These are phyloP conservation scores for Sepiola atlantica DNA, from an alignment of 2,888 invertebrate genomes.

Conservation along the genomic window DNA sequence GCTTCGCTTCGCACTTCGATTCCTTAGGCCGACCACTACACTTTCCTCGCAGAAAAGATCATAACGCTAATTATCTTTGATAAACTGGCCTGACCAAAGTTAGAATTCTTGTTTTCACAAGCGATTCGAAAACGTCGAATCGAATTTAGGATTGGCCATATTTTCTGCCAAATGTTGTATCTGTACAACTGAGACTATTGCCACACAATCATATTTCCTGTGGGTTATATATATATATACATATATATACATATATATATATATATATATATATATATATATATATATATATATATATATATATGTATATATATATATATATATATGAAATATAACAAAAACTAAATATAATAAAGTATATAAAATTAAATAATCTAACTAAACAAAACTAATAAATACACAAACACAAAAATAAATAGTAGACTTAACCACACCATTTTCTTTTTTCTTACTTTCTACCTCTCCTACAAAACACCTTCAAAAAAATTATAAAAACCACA, in stretches of 20 bases:
- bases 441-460: too few species aligned
- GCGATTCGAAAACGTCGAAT: not conserved
- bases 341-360: too few species aligned
- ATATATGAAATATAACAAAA: not conserved
- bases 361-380: too few species aligned
- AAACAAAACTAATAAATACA: too few species aligned
- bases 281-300: not conserved
- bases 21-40: not conserved
- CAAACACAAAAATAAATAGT: too few species aligned
- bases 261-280: not conserved
- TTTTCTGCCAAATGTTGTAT: not conserved
- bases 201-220: not conserved
- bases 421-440: too few species aligned
- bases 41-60: not conserved
- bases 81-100: not conserved
- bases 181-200: not conserved
- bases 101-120: not conserved
- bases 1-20: not conserved
- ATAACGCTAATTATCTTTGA: not conserved
- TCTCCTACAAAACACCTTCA: too few species aligned
- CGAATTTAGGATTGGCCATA: conserved; percentile 8
- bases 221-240: not conserved
- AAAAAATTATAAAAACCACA: too few species aligned
- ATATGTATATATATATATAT: not conserved
- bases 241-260: not conserved